Evolutionary conservation across 2,797 vertebrate species (phyloP), one percentile per base, ranked within the genome.

Genomic region (Muraenolepis orangiensis): DNA sequence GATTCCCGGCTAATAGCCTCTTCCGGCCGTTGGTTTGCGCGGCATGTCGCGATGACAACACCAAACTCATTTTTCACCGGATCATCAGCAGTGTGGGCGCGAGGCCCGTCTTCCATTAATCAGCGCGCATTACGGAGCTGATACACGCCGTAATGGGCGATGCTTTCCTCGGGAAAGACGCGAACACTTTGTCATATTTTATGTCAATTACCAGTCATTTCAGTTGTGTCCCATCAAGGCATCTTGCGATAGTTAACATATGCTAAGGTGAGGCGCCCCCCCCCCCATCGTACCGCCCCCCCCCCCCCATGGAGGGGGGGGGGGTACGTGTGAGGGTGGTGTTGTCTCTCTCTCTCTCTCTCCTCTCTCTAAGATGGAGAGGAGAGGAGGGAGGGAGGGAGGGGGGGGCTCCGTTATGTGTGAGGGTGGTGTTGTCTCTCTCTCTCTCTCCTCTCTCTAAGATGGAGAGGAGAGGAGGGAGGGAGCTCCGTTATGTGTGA

Each of bases 1-100:
- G 96, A 97, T 98, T 96, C 95, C 95, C 92, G 92, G 34, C 96
- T 96, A 98, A 98, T 96, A 96, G 95, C 96, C 95, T 97, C 96
- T 98, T 97, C 96, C 97, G 95, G 96, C 95, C 95, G 95, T 91
- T n/a, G n/a, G 94, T 94, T 95, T 96, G 94, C 95, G n/a, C 92
- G 95, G 94, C 95, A 95, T 97, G 97, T 97, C 95, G 95, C 94
- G 94, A 95, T 94, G 94, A 97, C 96, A 98, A 98, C 96, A 97
- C 96, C 96, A 95, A 97, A 98, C 95, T 97, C 94, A 98, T 98
- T 98, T 98, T 98, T 98, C 96, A 98, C 95, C 95, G 95, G 96
- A 97, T 97, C 96, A 97, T 97, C 96, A 97, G 94, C 94, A 88
- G 94, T 92, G 94, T 95, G 95, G 87, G 88, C 94, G 94, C 94